Evolutionary conservation across 2,113 vertebrate species (phyloP).

Genomic region (Actenoides lindsayi): DNA sequence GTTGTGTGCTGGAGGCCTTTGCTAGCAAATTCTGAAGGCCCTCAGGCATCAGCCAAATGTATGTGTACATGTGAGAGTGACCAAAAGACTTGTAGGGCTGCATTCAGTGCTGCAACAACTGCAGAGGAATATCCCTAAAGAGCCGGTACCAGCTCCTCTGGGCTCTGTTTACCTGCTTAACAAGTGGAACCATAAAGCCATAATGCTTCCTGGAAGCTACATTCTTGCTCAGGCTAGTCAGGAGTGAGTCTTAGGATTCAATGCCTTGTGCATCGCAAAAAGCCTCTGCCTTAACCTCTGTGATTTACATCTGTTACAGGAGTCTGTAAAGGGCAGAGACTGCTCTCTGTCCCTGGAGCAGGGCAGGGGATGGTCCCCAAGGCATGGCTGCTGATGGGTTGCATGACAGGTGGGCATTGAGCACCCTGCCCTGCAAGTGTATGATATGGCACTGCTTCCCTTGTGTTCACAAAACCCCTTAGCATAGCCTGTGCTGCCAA

Average conservation of each 20-base stretch:
- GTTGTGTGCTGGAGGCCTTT: not conserved
- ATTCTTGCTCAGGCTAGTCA: not conserved
- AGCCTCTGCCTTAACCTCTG: accelerated
- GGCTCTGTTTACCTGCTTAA: not conserved
- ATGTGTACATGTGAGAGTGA: not conserved
- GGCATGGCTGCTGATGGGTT: not conserved
- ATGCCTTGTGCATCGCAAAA: not conserved
- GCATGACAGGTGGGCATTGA: not conserved
- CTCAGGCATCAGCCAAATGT: not conserved
- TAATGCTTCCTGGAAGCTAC: not conserved
- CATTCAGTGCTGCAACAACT: not conserved
- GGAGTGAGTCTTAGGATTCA: not conserved
- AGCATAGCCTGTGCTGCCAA: not conserved
- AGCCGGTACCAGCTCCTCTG: not conserved
- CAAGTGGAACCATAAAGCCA: not conserved
- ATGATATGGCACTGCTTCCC: not conserved
- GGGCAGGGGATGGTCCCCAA: not conserved
- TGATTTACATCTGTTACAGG: not conserved
- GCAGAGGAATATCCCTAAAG: not conserved
- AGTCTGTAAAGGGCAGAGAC: not conserved
- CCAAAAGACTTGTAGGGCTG: not conserved
- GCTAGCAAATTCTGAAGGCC: not conserved
- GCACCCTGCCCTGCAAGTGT: accelerated
- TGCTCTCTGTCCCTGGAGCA: not conserved
- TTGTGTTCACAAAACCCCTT: not conserved